Percentiles rank a stretch among this genome's conserved stretches.
Evolutionary conservation across 2,888 invertebrate genomes (phyloP).

Genomic region (Arrhopalites spinosus): DNA sequence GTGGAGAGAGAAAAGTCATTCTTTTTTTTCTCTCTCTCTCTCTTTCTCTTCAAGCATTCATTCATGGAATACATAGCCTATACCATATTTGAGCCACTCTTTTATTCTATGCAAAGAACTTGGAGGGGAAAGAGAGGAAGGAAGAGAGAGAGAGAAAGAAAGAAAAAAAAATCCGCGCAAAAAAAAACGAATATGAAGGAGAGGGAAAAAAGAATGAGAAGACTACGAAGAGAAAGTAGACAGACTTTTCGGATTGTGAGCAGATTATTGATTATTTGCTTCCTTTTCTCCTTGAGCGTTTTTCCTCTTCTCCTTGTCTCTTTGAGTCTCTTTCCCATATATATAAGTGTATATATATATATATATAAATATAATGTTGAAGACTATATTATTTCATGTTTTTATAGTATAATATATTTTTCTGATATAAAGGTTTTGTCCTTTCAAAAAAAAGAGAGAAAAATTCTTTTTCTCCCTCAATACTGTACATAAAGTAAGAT

Average conservation of each 20-base stretch:
- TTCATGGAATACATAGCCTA: neutral
- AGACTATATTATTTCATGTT: too few species aligned
- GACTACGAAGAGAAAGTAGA: conserved; percentile 11
- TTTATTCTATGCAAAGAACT: neutral
- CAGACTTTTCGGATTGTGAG: conserved; percentile 9
- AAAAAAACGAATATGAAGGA: neutral
- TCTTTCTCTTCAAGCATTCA: neutral
- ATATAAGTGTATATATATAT: too few species aligned
- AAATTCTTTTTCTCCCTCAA: too few species aligned
- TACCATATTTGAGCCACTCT: neutral
- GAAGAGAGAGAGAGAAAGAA: neutral
- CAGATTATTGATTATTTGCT: conserved; percentile 21
- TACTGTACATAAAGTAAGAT: too few species aligned
- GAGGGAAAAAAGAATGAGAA: neutral
- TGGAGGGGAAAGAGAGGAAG: neutral
- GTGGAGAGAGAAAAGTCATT: conserved; percentile 21
- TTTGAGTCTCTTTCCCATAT: too few species aligned
- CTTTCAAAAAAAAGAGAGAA: too few species aligned
- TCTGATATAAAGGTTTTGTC: too few species aligned
- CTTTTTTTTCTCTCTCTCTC: conserved; percentile 3
- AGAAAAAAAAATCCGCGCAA: neutral
- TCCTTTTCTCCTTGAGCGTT: conserved; percentile 16
- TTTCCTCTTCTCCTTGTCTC: too few species aligned
- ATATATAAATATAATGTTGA: too few species aligned
- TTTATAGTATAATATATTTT: too few species aligned